Evolutionary conservation across 2,113 vertebrate genomes (phyloP), one percentile per base, ranked within the genome.

Genomic region (zebrafish (Danio rerio)): DNA sequence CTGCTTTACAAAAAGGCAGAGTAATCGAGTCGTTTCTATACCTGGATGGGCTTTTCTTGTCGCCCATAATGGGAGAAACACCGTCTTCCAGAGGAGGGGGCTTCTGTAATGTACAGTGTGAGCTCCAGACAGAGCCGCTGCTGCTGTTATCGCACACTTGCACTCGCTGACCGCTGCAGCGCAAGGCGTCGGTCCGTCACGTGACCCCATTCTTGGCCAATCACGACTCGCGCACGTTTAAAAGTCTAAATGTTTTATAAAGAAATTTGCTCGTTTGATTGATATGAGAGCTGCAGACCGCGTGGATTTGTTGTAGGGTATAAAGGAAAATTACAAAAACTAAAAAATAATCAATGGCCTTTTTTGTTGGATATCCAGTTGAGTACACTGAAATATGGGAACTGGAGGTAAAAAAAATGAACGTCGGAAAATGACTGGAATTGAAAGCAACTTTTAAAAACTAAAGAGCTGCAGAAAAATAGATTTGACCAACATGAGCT

Each of bases 21-120:
- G 9, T 7, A 61, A 42, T 82, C 31, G 40, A 74, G 73, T 78
- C 69, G 43, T 55, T 82, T 80, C 50, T 65, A 73, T 87, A 87
- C 86, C 86, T 87, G 73, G 86, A 85, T 87, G 86, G 86, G 86
- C 86, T 85, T 85, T 87, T 87, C 86, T 87, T 87, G 86, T 87
- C 86, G 86, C 86, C 86, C 86, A 87, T 87, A 85, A 83, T 87
- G 86, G 86, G 84, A 87, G 84, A 83, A 83, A 83, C 85, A 71
- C 86, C 73, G 86, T 83, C 71, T 85, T 85, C 84, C 84, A 83
- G 86, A 76, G 80, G 79, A 68, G 83, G 83, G 81, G 81, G 81
- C 76, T 83, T 56, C 85, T 69, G 85, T 87, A 79, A 80, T 85
- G 62, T 85, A 85, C 86, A 83, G 83, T 83, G 86, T 77, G 81